Conservation (phyloP, 2,113 vertebrate genomes). For the Albula goreensis region DNA sequence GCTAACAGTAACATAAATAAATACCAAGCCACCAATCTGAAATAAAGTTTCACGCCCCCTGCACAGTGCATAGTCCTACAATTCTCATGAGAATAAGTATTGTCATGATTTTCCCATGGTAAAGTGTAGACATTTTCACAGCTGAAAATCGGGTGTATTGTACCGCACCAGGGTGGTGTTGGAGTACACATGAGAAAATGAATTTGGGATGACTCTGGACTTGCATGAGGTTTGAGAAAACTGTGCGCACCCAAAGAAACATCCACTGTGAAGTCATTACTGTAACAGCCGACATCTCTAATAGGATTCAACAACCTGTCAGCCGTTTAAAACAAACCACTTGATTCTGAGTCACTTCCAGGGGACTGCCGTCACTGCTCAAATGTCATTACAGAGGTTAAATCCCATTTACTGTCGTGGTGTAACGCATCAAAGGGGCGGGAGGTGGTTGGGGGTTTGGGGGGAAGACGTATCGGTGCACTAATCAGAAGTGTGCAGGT, state of each 20-base stretch:
- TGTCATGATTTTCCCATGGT: not conserved
- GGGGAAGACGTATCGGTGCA: slow-evolving; percentile 74
- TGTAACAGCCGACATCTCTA: slow-evolving; percentile 41
- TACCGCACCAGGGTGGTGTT: not conserved
- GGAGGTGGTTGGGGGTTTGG: slow-evolving; percentile 25
- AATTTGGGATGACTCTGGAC: not conserved
- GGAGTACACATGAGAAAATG: not conserved
- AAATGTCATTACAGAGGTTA: slow-evolving; percentile 45
- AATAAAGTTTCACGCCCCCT: not conserved
- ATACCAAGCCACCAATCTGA: too few relatives aligned
- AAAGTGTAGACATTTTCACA: too few relatives aligned
- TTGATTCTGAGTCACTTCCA: slow-evolving; percentile 29
- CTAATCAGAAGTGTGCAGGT: slow-evolving; percentile 78
- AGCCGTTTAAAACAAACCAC: slow-evolving; percentile 50
- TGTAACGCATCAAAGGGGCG: slow-evolving; percentile 56
- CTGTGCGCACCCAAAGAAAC: not conserved
- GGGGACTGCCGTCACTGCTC: slow-evolving; percentile 23
- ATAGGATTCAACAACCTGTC: slow-evolving; percentile 71
- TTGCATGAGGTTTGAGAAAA: not conserved
- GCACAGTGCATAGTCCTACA: not conserved
- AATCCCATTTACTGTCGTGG: slow-evolving; percentile 33
- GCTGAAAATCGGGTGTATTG: too few relatives aligned
- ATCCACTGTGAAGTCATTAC: not conserved
- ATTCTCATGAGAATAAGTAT: not conserved
- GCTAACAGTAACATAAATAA: too few relatives aligned